A percentile compares a stretch with the other conserved stretches of the same genome.
Evolutionary conservation across 2,113 vertebrate species (phyloP).

Genomic region (Lipophrys pholis): DNA sequence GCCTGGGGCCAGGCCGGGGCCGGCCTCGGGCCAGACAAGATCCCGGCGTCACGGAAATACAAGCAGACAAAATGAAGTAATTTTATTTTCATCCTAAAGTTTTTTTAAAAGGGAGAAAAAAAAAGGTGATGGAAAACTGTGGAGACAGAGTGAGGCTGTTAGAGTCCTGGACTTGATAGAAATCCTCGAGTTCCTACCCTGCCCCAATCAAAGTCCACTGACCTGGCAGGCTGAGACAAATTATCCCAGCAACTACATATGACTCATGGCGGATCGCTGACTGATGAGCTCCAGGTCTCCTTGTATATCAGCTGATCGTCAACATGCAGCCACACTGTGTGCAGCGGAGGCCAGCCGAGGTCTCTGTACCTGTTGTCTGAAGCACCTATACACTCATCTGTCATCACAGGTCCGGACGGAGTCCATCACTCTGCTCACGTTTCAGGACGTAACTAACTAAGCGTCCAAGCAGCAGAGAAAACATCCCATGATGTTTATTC

Average conservation of each 20-base stretch:
- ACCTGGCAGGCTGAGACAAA: conserved; percentile 77
- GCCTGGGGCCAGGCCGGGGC: conserved; percentile 77
- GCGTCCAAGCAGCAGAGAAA: no score
- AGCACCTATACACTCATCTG: conserved; percentile 38
- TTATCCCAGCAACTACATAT: conserved; percentile 77
- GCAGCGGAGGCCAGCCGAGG: conserved; percentile 38
- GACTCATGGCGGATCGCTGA: conserved; percentile 74
- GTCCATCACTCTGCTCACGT: no score
- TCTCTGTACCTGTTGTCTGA: conserved; percentile 59
- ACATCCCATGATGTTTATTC: no score
- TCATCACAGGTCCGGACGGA: no score
- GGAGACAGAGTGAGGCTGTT: conserved; percentile 38
- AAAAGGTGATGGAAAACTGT: conserved; percentile 25
- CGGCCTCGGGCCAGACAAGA: not conserved
- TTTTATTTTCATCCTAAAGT: no score
- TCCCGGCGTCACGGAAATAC: conserved; percentile 3
- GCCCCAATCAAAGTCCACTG: conserved; percentile 77
- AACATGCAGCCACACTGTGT: conserved; percentile 53
- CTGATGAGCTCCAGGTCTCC: conserved; percentile 73
- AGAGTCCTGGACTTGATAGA: conserved; percentile 62
- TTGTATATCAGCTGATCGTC: conserved; percentile 66
- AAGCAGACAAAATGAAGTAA: conserved; percentile 21
- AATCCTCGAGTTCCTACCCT: conserved; percentile 66
- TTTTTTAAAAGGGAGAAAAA: conserved; percentile 13
- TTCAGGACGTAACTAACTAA: no score